phyloP scores from a whole-genome alignment of 2,888 invertebrate genomes.

The Philereme vetulata region DNA sequence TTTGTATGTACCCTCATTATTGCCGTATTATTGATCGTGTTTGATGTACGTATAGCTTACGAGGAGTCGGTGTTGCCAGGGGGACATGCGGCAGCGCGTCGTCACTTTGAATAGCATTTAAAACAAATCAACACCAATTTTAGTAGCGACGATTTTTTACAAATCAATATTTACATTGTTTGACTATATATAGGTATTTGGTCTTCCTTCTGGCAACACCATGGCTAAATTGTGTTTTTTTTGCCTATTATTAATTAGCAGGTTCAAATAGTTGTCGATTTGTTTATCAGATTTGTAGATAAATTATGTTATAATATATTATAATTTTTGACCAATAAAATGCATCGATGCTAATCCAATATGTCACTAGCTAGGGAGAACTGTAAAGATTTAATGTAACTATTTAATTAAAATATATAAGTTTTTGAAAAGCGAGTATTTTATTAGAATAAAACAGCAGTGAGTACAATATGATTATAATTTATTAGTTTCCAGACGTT shows the following conservation, averaged over 20 bases:
- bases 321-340: conserved; percentile 79
- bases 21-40: conserved; percentile 56
- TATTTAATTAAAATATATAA: conserved; percentile 84
- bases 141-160: conserved; percentile 23
- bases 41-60: conserved; percentile 50
- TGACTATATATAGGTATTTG: conserved; percentile 22
- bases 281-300: conserved; percentile 76
- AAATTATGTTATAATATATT: conserved; percentile 76
- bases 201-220: conserved; percentile 58
- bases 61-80: conserved; percentile 47
- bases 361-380: conserved; percentile 80
- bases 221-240: conserved; percentile 46
- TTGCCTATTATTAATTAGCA: conserved; percentile 54
- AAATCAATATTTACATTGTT: conserved; percentile 32
- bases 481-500: conserved; percentile 83
- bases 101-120: conserved; percentile 45
- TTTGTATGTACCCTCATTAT: conserved; percentile 50
- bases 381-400: conserved; percentile 82
- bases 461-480: conserved; percentile 79
- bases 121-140: conserved; percentile 29
- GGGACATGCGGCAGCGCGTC: conserved; percentile 16
- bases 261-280: conserved; percentile 65
- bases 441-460: conserved; percentile 62
- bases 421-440: conserved; percentile 68
- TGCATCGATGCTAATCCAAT: conserved; percentile 76